These are phyloP conservation scores for Caenorhabditis zanzibari DNA, from an alignment of 2,888 invertebrate species.

Conservation along the genomic window DNA sequence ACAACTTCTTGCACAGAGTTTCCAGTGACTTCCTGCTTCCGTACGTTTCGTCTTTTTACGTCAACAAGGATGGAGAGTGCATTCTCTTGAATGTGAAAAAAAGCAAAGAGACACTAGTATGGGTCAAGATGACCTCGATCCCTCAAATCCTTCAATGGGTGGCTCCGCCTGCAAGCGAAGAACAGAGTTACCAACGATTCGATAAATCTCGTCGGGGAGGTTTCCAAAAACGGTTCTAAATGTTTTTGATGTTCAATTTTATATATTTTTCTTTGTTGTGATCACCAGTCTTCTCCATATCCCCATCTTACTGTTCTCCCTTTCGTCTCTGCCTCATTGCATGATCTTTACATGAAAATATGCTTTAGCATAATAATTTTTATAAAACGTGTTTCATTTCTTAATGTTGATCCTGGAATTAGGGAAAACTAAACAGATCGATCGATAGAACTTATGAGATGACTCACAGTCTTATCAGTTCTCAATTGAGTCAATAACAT, in stretches of 20 bases:
- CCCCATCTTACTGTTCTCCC: not conserved
- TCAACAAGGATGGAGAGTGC: conserved; percentile 20
- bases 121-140: conserved; percentile 7
- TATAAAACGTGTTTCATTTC: not conserved
- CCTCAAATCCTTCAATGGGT: conserved; percentile 3
- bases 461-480: conserved; percentile 16
- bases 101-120: not conserved
- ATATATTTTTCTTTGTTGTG: conserved; percentile 3
- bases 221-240: not conserved
- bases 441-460: not conserved
- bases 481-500: conserved; percentile 8
- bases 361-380: no score
- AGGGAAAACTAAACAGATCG: no score
- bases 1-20: conserved; percentile 38
- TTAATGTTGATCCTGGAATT: not conserved
- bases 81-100: conserved; percentile 28
- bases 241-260: not conserved
- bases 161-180: not conserved
- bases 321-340: not conserved
- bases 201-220: not conserved
- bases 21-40: conserved; percentile 46
- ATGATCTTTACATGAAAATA: not conserved
- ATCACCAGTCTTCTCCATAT: not conserved
- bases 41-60: conserved; percentile 44
- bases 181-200: not conserved